phyloP scores from a whole-genome alignment of 2,113 vertebrate species.

The Megaceryle torquata region DNA sequence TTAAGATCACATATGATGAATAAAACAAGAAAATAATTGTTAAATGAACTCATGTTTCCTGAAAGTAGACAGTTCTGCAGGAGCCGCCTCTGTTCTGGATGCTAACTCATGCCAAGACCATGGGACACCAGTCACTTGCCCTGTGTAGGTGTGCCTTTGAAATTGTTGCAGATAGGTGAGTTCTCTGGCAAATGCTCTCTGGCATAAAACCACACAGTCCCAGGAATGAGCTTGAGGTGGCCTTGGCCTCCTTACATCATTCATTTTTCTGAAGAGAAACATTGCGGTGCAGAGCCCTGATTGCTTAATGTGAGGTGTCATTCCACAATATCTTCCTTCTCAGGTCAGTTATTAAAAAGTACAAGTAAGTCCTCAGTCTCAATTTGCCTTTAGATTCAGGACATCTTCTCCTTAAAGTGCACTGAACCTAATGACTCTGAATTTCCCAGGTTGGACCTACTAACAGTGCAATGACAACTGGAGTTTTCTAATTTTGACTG shows the following conservation, averaged over 20 bases:
- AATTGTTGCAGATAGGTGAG: background rate
- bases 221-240: accelerated
- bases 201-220: background rate
- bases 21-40: background rate
- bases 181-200: background rate
- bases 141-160: background rate
- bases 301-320: background rate
- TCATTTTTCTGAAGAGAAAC: background rate
- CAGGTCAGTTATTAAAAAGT: background rate
- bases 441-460: background rate
- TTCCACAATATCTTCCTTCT: background rate
- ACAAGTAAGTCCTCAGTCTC: background rate
- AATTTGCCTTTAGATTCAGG: background rate
- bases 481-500: background rate
- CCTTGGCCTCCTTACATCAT: background rate
- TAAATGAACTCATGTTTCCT: background rate
- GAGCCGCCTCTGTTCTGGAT: background rate
- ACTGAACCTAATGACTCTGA: background rate
- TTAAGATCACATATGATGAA: background rate
- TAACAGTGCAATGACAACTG: background rate
- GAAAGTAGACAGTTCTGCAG: background rate
- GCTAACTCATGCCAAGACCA: background rate
- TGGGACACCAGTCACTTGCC: background rate
- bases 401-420: background rate
- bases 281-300: background rate